Base-by-base conservation (phyloP, 2,113 vertebrate species). In the Caracal caracal region DNA sequence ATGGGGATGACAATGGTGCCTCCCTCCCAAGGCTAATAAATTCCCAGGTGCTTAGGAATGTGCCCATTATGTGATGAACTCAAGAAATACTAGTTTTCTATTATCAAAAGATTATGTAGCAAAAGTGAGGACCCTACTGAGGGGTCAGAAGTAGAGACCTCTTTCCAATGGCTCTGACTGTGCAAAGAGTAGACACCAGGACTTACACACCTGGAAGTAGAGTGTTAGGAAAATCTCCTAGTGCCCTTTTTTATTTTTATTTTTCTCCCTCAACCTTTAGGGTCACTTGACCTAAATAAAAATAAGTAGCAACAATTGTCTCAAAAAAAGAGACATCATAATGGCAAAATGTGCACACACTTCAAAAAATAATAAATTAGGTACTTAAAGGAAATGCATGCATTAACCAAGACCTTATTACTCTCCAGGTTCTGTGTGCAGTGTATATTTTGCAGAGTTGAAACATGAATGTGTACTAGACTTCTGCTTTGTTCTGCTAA, bases 241-340 rank as follows among this genome's bases (percentile, higher is more conserved):
- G 49, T 61, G 9, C 5, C 24, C 0, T 5, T 88, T 87, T 87
- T 81, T 73, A 26, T 79, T 59, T 87, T 81, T 66, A 26, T 79
- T 94, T 93, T 71, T 81, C 40, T 89, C 33, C 13, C 35, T 88
- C n/a, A 90, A 63, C 49, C 40, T 90, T 86, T 43, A 83, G 95
- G 33, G 12, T 93, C 95, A 95, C 35, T 79, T 65, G 68, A 95
- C 81, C 59, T 17, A 93, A 95, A 83, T 49, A 93, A 66, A 94
- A 97, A 30, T 59, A 83, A 90, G 76, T 56, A 7, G 6, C 61
- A 88, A 35, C 11, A 70, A 0, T 75, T 47, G 16, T 66, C 35
- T 9, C 66, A 75, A 33, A 81, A 33, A 96, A 73, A 76, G 5
- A 78, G 73, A 51, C 13, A 43, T 93, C 35, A 95, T 40, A 84